Evolutionary conservation across 1,140 invertebrate species (phyloP), one percentile per base, ranked within the genome.

Genomic region (Formica selysi): DNA sequence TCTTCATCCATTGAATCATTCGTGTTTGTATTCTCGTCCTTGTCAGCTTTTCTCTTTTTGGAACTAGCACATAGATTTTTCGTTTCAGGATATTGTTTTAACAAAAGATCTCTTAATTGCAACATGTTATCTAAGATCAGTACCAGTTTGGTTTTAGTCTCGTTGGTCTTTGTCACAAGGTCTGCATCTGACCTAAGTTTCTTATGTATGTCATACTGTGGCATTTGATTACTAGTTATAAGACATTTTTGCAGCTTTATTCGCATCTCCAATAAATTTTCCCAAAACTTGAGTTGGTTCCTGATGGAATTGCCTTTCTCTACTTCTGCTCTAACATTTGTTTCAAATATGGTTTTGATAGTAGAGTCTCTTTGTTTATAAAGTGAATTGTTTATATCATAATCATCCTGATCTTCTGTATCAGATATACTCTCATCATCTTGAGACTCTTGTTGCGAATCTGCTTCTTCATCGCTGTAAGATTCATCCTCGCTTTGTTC

Each of bases 211-310:
- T 97, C 95, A 61, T 94, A 93, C 86, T 97, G 96, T 11, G 98
- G 98, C 93, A 99, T 95, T 91, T 97, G 96, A 94, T 99, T 99
- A 3, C 97, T 96, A 36, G 96, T 95, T 65, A 96, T 93, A 44
- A 98, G 92, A 91, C 97, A 96, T 93, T 98, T 98, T 93, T 99
- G 98, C 5, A 98, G 93, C 91, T 98, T 97, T 87, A 99, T 99
- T 88, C 98, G 95, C 91, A 97, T 95, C 94, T 99, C 98, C 22
- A 99, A 91, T 2, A 99, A 93, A 83, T 96, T 96, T 93, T 99
- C 98, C 98, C 98, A 99, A 0, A 98, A 91, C 83, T 96, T 95
- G 16, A 98, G 92, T 92, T 98, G 98, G 93, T 97, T 97, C 94
- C 96, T 96, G 1, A 98, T 97, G 92, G 96, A 97, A n/a, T 96